A percentile compares a stretch with the other conserved stretches of the same genome.
Conservation (phyloP, 92 coral and sea anemone species). For the Zoanthus gigantus region DNA sequence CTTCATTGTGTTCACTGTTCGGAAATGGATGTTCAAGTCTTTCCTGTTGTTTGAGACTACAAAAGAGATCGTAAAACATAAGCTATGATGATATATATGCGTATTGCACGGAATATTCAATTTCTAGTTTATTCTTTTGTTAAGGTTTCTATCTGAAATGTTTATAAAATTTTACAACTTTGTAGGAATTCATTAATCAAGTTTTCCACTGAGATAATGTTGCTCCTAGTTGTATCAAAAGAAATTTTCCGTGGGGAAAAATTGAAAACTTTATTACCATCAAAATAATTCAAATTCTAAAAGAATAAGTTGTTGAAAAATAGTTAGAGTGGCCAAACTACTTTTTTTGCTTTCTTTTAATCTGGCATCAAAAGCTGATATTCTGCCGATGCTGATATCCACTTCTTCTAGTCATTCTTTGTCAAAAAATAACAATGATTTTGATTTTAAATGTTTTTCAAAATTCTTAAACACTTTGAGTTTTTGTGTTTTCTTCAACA, state of each 20-base stretch:
- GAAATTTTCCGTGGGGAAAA: background rate
- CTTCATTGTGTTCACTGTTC: background rate
- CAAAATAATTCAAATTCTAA: background rate
- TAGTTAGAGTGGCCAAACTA: background rate
- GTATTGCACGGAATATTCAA: background rate
- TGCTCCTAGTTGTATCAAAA: background rate
- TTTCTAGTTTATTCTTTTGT: background rate
- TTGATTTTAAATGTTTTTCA: background rate
- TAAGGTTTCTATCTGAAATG: background rate
- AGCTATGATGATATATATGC: background rate
- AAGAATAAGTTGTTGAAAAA: background rate
- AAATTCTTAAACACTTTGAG: background rate
- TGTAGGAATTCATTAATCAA: background rate
- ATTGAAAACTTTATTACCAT: background rate
- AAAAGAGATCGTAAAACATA: background rate
- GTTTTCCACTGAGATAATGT: background rate
- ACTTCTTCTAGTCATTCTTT: background rate
- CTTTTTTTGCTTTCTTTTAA: background rate
- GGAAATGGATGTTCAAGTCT: background rate
- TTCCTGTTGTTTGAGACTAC: background rate
- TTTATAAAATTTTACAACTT: background rate
- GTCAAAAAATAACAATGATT: background rate
- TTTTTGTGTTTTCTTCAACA: background rate
- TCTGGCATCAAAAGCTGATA: too few species aligned
- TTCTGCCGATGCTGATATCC: too few species aligned